Base-by-base conservation (phyloP, 2,888 invertebrate species). In the Lasioglossum villosulum region DNA sequence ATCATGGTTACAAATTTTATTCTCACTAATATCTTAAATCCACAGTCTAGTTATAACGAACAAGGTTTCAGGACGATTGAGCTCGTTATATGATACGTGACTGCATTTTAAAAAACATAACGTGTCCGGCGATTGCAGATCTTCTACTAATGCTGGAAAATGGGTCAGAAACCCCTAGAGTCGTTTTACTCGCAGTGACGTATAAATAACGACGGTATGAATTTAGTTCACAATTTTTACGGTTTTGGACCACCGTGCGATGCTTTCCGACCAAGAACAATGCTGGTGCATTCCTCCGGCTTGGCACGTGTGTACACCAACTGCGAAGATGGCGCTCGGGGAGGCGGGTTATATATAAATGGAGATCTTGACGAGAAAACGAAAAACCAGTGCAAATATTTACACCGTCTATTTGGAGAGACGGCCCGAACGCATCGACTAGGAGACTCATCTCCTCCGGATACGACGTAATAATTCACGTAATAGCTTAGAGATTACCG, bases 301-400 rank as follows among this genome's bases (percentile, higher is more conserved):
- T 86, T 90, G 88, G 89, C 90, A 90, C 87, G 84, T 79, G 84
- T 71, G 34, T 80, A 63, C 48, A 74, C 75, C 45, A 76, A 76
- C 23, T 74, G 52, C 77, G 37, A 74, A 77, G 79, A 72, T 66
- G 87, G 78, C 80, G 75, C 80, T 80, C 72, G 66, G 74, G 66
- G 56, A 68, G 72, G 10, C 78, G n/a, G 71, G 88, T 88, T 88
- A 86, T 88, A 88, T 88, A 88, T 88, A 88, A 87, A 87, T 74
- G 75, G 39, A 56, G 42, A 75, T 75, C 59, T 52, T 34, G 74
- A 37, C 45, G 72, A 70, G 63, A 83, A 86, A 86, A 89, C 78
- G 74, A 89, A 89, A 81, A 90, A 88, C 37, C 85, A 75, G 74
- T 78, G 77, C 90, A 90, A 90, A 90, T 88, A 90, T 90, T 90